Conservation (phyloP, 2,113 vertebrate species). For the Pteruthius melanotis region DNA sequence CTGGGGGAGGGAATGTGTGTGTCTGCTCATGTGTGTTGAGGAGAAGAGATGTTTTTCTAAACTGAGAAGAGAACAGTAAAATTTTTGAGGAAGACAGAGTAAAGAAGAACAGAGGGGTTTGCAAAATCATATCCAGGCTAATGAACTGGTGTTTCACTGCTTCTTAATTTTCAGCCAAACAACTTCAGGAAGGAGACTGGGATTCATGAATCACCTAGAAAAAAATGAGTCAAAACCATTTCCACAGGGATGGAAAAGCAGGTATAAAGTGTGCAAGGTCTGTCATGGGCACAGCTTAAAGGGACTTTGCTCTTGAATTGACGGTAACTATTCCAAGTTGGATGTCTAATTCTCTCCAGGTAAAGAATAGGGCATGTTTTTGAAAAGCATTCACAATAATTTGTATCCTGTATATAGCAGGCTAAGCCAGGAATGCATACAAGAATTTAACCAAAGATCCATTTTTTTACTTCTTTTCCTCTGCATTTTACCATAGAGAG, state of each 20-base stretch:
- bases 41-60: neutral
- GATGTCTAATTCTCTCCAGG: neutral
- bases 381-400: neutral
- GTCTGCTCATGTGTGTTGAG: neutral
- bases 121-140: neutral
- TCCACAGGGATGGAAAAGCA: neutral
- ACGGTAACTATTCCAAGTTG: neutral
- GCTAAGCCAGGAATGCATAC: neutral
- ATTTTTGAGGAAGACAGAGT: neutral
- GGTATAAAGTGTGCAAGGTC: neutral
- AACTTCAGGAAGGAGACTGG: neutral
- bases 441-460: neutral
- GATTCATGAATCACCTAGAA: neutral
- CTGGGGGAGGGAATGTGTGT: neutral
- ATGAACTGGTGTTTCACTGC: neutral
- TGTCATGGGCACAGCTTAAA: neutral
- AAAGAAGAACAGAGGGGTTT: neutral
- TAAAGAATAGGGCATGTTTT: neutral
- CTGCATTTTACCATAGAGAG: neutral
- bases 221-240: neutral
- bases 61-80: neutral
- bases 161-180: neutral
- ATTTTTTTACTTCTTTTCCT: neutral
- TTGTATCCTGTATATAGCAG: neutral
- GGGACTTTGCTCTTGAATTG: neutral